Percentiles rank a stretch among this genome's conserved stretches.
Conservation (phyloP, 2,797 vertebrate genomes). For the Rhincodon typus region DNA sequence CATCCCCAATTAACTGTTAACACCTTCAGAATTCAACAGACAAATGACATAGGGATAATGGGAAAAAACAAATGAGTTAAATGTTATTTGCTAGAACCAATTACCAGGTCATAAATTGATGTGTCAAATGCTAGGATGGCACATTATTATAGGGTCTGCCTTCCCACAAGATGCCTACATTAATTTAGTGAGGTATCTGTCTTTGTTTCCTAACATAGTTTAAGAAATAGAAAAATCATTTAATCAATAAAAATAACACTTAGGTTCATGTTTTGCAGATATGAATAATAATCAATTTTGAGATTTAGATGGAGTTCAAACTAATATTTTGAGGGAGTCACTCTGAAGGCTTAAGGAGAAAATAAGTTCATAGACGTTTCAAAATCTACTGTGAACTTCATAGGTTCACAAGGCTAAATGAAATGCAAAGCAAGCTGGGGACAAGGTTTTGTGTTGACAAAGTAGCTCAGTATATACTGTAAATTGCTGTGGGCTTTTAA, state of each 20-base stretch:
- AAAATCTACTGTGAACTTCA: background rate
- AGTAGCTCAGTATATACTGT: background rate
- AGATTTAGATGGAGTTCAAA: background rate
- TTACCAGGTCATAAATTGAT: too few relatives aligned
- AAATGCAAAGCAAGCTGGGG: background rate
- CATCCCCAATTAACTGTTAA: too few relatives aligned
- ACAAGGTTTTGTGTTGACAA: background rate
- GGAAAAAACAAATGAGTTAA: too few relatives aligned
- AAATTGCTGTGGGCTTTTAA: too few relatives aligned
- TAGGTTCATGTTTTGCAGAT: background rate
- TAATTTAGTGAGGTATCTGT: background rate
- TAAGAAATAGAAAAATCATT: background rate
- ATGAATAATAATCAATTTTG: background rate
- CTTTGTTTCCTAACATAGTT: background rate
- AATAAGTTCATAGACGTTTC: background rate
- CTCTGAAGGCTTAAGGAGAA: background rate
- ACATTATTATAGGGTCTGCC: background rate
- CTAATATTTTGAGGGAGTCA: background rate
- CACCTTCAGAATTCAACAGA: too few relatives aligned
- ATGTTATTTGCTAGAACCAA: too few relatives aligned
- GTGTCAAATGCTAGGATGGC: background rate
- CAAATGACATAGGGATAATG: too few relatives aligned
- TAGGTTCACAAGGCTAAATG: background rate
- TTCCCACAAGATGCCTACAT: background rate
- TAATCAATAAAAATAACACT: background rate